phyloP scores from a whole-genome alignment of 2,113 vertebrate genomes.

The Lagenorhynchus albirostris region DNA sequence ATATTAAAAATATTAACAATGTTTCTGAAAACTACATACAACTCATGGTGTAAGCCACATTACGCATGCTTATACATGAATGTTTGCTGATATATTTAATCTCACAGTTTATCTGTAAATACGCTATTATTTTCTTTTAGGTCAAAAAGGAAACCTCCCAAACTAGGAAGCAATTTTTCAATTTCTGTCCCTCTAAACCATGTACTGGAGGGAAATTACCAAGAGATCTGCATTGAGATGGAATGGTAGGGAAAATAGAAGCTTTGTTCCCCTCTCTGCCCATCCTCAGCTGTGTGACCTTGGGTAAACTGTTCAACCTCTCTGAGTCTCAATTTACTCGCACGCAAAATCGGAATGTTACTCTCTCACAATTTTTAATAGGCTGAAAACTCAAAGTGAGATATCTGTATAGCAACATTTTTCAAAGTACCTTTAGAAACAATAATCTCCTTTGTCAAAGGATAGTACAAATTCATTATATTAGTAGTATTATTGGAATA shows the following conservation, averaged over 20 bases:
- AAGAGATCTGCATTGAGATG: background rate
- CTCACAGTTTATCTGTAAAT: background rate
- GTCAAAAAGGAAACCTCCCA: background rate
- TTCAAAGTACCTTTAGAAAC: background rate
- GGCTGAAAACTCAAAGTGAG: background rate
- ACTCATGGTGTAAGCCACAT: background rate
- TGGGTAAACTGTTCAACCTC: background rate
- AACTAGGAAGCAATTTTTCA: background rate
- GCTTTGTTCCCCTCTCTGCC: background rate
- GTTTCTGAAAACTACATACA: background rate
- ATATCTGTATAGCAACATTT: background rate
- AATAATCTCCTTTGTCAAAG: background rate
- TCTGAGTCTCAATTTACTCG: background rate
- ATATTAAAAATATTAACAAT: slow-evolving; percentile 36
- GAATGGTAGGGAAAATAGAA: background rate
- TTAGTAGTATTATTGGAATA: background rate
- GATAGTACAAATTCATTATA: background rate
- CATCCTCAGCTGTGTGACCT: background rate
- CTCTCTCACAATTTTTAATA: background rate
- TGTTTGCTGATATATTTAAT: background rate
- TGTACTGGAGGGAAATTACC: background rate
- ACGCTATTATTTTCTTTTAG: background rate
- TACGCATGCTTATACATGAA: background rate
- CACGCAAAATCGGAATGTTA: background rate
- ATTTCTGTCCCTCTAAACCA: background rate